Percentiles rank a stretch among this genome's conserved stretches.
These are phyloP conservation scores for Leptocoma aspasia DNA, from an alignment of 2,113 vertebrate species.

Conservation along the genomic window DNA sequence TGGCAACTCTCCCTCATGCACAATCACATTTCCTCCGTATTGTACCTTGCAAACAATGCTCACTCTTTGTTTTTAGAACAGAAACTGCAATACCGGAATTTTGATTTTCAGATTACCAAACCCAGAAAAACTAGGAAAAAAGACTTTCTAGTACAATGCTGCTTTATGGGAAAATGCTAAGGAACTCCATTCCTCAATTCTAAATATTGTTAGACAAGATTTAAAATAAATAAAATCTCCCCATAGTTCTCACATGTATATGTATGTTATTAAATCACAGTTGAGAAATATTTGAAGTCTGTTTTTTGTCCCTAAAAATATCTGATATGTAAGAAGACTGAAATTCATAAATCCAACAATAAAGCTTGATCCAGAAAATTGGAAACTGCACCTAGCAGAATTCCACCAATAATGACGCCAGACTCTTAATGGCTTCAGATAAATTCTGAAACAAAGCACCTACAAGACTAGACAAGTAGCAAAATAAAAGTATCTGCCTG, in stretches of 20 bases:
- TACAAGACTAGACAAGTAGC: constrained; percentile 1
- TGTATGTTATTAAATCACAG: background rate
- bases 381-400: background rate
- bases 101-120: background rate
- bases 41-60: constrained; percentile 58
- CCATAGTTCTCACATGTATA: background rate
- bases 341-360: background rate
- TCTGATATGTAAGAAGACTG: rapidly evolving
- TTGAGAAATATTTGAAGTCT: background rate
- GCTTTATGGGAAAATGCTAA: background rate
- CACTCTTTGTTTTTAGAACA: background rate
- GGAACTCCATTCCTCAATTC: background rate
- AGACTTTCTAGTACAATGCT: background rate
- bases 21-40: constrained; percentile 48
- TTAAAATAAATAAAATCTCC: background rate
- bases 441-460: background rate
- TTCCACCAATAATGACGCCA: background rate
- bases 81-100: background rate
- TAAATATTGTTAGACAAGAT: background rate
- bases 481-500: constrained; percentile 21
- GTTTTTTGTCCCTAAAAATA: background rate
- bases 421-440: background rate
- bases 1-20: background rate
- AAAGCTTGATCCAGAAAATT: background rate
- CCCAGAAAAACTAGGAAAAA: background rate